These are phyloP conservation scores for Colistium nudipinnis DNA, from an alignment of 2,113 vertebrate genomes.

Conservation along the genomic window DNA sequence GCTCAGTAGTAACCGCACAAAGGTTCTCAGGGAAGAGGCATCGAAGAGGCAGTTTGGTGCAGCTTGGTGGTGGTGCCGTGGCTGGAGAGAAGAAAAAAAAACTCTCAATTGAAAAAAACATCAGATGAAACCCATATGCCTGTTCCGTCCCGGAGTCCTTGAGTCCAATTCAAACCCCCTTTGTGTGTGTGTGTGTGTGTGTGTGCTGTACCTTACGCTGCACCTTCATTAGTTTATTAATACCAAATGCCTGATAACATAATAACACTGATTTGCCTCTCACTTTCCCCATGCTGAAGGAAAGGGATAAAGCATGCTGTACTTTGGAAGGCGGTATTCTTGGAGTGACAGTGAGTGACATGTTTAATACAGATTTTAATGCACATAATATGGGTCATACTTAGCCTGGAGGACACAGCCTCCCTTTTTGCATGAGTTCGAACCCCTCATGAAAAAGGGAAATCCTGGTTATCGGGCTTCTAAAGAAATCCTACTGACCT, in stretches of 20 bases:
- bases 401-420: slow-evolving; percentile 4
- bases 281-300: not conserved
- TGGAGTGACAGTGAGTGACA: slow-evolving; percentile 7
- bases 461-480: not conserved
- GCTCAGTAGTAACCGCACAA: slow-evolving; percentile 36
- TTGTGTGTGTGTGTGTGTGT: no score
- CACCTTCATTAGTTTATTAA: not conserved
- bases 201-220: not conserved
- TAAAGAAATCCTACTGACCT: not conserved
- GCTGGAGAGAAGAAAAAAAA: slow-evolving; percentile 10
- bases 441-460: slow-evolving; percentile 18
- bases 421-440: slow-evolving; percentile 2
- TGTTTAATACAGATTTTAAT: slow-evolving; percentile 33
- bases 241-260: not conserved
- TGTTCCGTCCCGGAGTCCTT: not conserved
- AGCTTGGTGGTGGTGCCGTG: slow-evolving; percentile 8
- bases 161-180: no score
- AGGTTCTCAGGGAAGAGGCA: slow-evolving; percentile 20
- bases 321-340: not conserved
- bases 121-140: not conserved
- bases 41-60: slow-evolving; percentile 22
- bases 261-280: not conserved
- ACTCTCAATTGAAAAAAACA: slow-evolving; percentile 8
- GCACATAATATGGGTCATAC: slow-evolving; percentile 27
- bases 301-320: not conserved